Evolutionary conservation across 2,113 vertebrate species (phyloP), one percentile per base, ranked within the genome.

Genomic region (Blennius ocellaris): DNA sequence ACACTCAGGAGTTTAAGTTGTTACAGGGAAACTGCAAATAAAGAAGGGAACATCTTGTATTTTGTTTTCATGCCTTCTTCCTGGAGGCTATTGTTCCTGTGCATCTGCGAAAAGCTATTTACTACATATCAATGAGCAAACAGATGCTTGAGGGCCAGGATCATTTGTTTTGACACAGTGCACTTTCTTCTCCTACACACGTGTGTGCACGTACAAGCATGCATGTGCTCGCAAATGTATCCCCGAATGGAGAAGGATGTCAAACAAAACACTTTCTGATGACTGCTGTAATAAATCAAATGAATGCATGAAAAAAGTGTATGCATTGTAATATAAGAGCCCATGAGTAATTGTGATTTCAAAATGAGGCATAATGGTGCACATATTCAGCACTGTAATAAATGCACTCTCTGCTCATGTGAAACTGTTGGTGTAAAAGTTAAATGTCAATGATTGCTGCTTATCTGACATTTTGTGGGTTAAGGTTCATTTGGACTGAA

Each of bases 271-370:
- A 77, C 44, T 44, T 73, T 61, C 58, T 49, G 52, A 61, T 70
- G 69, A 69, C 60, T 30, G 6, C 37, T 15, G 43, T 48, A 67
- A 87, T 83, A 84, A 84, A 89, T 87, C 77, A 86, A 80, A 80
- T 44, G 87, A 74, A 61, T 55, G 48, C 47, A 78, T 56, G 83
- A 85, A 79, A 85, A 79, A 84, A 11, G 1, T 59, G 11, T 30
- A 11, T 4, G 1, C 41, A 63, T 5, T 47, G 61, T 53, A 60
- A 61, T 63, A 50, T 38, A 30, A 30, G 21, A 30, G 21, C 21
- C 38, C 51, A 54, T 52, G 59, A 69, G 16, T 16, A 72, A 82
- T 77, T 63, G 37, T 47, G 12, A 57, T 79, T 78, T 70, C 49
- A 68, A 38, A 69, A 73, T 16, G 60, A 9, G 48, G 21, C 8